Conservation (phyloP, 2,888 invertebrate genomes). For the Lasioglossum vierecki region DNA sequence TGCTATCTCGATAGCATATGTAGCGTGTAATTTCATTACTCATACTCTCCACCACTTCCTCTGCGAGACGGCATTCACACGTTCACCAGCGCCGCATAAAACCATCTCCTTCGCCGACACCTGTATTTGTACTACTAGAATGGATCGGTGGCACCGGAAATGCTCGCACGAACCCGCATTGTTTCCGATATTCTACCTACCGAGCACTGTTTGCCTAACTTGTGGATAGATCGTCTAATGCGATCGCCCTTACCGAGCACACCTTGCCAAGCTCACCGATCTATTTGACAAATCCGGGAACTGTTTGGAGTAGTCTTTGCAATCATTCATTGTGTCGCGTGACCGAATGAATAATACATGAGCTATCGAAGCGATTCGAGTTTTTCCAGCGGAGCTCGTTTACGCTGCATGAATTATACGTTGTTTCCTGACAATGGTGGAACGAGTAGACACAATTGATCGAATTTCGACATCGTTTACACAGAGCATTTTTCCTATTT, state of each 20-base stretch:
- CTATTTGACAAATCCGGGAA: background rate
- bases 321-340: background rate
- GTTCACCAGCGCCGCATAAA: constrained; percentile 16
- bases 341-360: background rate
- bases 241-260: background rate
- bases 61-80: constrained; percentile 1
- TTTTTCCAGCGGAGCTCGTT: background rate
- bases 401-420: background rate
- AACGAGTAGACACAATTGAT: background rate
- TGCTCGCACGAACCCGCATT: constrained; percentile 12
- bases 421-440: background rate
- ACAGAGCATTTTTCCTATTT: background rate
- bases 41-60: constrained; percentile 28
- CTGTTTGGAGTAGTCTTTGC: background rate
- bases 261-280: background rate
- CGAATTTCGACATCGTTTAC: background rate
- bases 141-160: background rate
- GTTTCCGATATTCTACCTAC: background rate
- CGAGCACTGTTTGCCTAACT: background rate
- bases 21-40: background rate
- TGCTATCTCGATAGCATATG: background rate
- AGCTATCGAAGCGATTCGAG: background rate
- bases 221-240: background rate
- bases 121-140: constrained; percentile 32
- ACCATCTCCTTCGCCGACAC: constrained; percentile 7